Percentiles rank a stretch among this genome's conserved stretches.
phyloP scores from a whole-genome alignment of 2,888 invertebrate species.

The Macrosoma leucophasiata region DNA sequence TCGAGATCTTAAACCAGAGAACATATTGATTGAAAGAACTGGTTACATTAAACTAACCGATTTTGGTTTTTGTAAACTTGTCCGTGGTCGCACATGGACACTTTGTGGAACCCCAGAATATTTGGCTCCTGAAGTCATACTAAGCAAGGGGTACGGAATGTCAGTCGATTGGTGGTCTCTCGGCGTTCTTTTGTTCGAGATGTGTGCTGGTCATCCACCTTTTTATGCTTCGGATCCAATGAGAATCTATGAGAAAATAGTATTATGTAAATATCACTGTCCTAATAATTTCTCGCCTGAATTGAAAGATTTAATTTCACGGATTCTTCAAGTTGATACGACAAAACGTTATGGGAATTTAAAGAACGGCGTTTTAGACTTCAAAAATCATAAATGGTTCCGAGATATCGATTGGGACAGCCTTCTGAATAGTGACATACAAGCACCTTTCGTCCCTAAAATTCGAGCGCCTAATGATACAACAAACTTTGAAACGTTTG shows the following conservation, averaged over 20 bases:
- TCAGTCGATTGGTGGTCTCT: slow-evolving; percentile 98
- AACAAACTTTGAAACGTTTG: slow-evolving; percentile 82
- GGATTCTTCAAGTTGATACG: slow-evolving; percentile 80
- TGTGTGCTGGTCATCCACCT: slow-evolving; percentile 94
- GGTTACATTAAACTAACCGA: slow-evolving; percentile 93
- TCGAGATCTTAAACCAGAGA: slow-evolving; percentile 94
- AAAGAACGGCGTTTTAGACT: slow-evolving; percentile 90
- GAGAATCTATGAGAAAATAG: slow-evolving; percentile 96
- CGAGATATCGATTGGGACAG: slow-evolving; percentile 90
- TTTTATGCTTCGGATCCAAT: slow-evolving; percentile 95
- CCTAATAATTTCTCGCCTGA: slow-evolving; percentile 88
- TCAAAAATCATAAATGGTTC: slow-evolving; percentile 96
- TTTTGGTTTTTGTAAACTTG: slow-evolving; percentile 94
- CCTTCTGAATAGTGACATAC: slow-evolving; percentile 84
- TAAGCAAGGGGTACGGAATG: slow-evolving; percentile 92
- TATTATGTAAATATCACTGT: slow-evolving; percentile 89
- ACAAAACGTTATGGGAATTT: slow-evolving; percentile 88
- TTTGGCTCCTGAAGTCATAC: slow-evolving; percentile 93
- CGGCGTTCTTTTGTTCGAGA: slow-evolving; percentile 90
- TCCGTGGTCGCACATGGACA: slow-evolving; percentile 88
- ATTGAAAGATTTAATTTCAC: slow-evolving; percentile 86
- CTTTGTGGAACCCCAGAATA: slow-evolving; percentile 98
- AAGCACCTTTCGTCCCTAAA: slow-evolving; percentile 78
- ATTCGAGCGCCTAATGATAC: slow-evolving; percentile 79
- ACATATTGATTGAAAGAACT: slow-evolving; percentile 85